Evolutionary conservation across 1,140 invertebrate species (phyloP), one percentile per base, ranked within the genome.

Genomic region (Euwallacea similis): DNA sequence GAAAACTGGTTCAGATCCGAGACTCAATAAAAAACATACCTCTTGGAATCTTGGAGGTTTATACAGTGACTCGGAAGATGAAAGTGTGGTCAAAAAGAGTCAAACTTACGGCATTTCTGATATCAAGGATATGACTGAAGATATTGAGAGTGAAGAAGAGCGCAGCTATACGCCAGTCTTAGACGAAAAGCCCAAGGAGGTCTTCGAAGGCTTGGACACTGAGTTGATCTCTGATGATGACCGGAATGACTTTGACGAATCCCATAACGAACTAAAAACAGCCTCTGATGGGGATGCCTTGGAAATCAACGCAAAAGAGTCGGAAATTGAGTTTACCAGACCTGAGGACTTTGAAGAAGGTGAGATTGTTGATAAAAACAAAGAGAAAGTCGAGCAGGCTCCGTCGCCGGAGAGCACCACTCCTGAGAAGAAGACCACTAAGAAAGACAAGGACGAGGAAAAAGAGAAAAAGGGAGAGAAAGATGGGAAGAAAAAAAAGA

Each of bases 171-270:
- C 88, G 16, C 88, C 88, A 0, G 88, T 87, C 73, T 80, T 89
- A 59, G 88, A 89, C 78, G 88, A 89, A 74, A 66, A 68, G 21
- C 55, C 54, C 10, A 69, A 66, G 15, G 69, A 82, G 67, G 86
- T 85, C 0, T 79, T 88, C 6, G 86, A 86, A 74, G 88, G 87
- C 2, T 83, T 90, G 44, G 89, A 88, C 73, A 90, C 89, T 0
- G 90, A 91, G 81, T 84, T 89, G 76, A 90, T 91, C 70, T 91
- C 90, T 2, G 87, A 89, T 46, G 87, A 88, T 72, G 86, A 85
- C 43, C 84, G 85, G 68, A 86, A 86, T 72, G 81, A 87, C 78
- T 86, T 86, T 75, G 85, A 85, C 42, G 84, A 86, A 71, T 81
- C 82, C 42, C 85, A 85, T 59, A 33, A 33, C 21, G 82, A 82